A percentile compares a stretch with the other conserved stretches of the same genome.
Conservation (phyloP, 2,888 invertebrate species). For the Dolichomitus sp. region DNA sequence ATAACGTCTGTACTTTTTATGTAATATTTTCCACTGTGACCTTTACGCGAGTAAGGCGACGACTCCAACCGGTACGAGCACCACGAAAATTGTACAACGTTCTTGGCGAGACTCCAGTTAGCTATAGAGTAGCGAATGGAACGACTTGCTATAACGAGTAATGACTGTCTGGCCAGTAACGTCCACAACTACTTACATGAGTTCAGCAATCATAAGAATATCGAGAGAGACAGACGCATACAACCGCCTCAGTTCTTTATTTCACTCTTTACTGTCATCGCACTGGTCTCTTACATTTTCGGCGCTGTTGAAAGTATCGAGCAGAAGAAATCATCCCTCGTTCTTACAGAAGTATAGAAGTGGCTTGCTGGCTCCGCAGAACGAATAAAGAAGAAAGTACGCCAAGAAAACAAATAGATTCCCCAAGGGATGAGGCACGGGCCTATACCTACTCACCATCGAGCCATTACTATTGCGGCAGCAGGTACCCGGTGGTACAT, state of each 20-base stretch:
- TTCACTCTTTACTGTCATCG: constrained; percentile 26
- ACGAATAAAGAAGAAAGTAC: constrained; percentile 30
- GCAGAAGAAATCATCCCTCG: background rate
- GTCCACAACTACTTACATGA: constrained; percentile 34
- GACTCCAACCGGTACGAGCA: background rate
- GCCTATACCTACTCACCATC: constrained; percentile 55
- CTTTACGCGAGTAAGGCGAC: constrained; percentile 9
- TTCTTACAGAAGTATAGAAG: constrained; percentile 41
- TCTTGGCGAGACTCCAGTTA: constrained; percentile 51
- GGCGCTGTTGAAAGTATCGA: constrained; percentile 22
- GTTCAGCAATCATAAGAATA: constrained; percentile 42
- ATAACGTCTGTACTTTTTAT: constrained; percentile 34
- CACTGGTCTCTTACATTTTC: constrained; percentile 32
- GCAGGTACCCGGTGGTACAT: constrained; percentile 52
- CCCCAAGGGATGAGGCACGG: constrained; percentile 80
- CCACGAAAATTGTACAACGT: constrained; percentile 24
- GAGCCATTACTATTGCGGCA: constrained; percentile 23
- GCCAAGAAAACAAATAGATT: constrained; percentile 81
- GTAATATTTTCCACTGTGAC: constrained; percentile 24
- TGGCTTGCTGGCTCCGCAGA: constrained; percentile 28
- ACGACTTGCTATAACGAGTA: constrained; percentile 54
- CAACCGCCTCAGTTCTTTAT: background rate
- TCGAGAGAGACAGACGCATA: constrained; percentile 15
- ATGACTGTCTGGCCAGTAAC: constrained; percentile 45
- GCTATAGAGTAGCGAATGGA: constrained; percentile 24